Conservation (phyloP, 2,888 invertebrate genomes). For the Meandrusa payeni region DNA sequence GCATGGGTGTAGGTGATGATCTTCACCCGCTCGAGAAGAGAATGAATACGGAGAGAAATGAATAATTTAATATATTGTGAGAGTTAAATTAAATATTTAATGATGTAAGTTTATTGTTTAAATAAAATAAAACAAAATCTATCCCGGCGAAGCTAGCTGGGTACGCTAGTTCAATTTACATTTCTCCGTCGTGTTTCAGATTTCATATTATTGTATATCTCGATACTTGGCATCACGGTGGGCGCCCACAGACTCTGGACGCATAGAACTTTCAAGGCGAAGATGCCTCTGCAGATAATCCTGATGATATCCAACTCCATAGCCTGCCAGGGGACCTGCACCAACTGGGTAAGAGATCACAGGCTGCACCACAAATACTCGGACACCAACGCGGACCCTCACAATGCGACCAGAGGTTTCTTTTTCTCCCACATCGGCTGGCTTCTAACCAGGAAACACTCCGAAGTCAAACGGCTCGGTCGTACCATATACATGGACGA, state of each 20-base stretch:
- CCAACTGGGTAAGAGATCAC: conserved; percentile 7
- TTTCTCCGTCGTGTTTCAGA: background rate
- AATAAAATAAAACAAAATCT: too few relatives aligned
- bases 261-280: background rate
- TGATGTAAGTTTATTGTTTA: too few relatives aligned
- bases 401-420: conserved; percentile 1
- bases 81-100: too few relatives aligned
- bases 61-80: too few relatives aligned
- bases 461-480: background rate
- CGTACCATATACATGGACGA: background rate
- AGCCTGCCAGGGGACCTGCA: background rate
- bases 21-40: too few relatives aligned
- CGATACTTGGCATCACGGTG: background rate
- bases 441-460: background rate
- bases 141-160: too few relatives aligned
- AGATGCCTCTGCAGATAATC: background rate
- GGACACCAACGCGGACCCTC: conserved; percentile 5
- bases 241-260: conserved; percentile 4
- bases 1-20: too few relatives aligned
- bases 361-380: conserved; percentile 11
- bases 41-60: too few relatives aligned
- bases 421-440: conserved; percentile 1
- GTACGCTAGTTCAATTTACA: background rate
- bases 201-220: background rate
- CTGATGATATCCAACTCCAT: conserved; percentile 3